Evolutionary conservation across 1,140 invertebrate species (phyloP).

Genomic region (Megalopta genalis): DNA sequence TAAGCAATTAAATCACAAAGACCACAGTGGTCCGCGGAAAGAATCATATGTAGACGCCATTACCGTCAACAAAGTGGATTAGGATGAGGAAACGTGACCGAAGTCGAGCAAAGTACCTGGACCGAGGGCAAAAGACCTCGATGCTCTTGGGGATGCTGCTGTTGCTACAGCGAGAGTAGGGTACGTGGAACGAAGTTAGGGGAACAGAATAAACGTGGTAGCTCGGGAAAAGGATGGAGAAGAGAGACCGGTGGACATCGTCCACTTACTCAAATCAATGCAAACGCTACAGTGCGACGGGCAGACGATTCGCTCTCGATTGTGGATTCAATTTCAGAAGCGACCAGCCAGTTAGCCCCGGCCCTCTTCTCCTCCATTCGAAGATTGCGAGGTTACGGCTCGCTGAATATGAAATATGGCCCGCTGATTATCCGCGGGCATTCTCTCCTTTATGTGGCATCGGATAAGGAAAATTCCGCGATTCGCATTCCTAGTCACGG

Average conservation of each 20-base stretch:
- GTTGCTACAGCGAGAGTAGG: neutral
- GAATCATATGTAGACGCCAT: constrained; percentile 33
- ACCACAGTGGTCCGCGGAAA: constrained; percentile 2
- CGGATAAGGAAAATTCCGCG: neutral
- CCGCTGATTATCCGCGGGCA: constrained; percentile 65
- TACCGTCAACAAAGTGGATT: constrained; percentile 44
- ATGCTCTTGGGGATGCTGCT: neutral
- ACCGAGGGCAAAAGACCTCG: constrained; percentile 18
- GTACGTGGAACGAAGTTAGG: constrained; percentile 3
- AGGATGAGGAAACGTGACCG: constrained; percentile 31
- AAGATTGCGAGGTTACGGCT: constrained; percentile 68
- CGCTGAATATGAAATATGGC: constrained; percentile 73
- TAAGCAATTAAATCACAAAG: neutral
- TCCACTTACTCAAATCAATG: constrained; percentile 65
- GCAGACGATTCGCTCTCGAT: constrained; percentile 64
- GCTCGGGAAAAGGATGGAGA: constrained; percentile 17
- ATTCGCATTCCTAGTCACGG: neutral
- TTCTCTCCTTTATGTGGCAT: constrained; percentile 15
- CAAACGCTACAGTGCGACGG: constrained; percentile 67
- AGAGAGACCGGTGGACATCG: constrained; percentile 31
- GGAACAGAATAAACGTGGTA: constrained; percentile 3
- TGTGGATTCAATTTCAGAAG: constrained; percentile 76
- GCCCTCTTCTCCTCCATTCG: constrained; percentile 38
- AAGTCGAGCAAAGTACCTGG: constrained; percentile 13
- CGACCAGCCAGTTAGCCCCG: constrained; percentile 65